Conservation (phyloP, 2,113 vertebrate genomes). For the Myotis brandtii region DNA sequence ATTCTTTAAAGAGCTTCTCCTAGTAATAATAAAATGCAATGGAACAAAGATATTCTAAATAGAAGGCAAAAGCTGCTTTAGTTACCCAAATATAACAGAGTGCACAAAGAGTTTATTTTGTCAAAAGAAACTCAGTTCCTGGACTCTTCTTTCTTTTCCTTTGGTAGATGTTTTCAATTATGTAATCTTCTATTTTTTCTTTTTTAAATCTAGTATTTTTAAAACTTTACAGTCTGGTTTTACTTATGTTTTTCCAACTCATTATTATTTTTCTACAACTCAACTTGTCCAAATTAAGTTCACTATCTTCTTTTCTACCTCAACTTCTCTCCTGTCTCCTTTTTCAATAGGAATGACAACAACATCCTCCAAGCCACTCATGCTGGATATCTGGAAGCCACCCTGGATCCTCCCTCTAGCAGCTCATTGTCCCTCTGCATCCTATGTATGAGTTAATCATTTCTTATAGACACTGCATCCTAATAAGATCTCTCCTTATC, state of each 20-base stretch:
- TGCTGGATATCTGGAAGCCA: no score
- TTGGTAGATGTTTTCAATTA: constrained; percentile 4
- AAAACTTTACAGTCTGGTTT: neutral
- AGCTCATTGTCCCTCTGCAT: neutral
- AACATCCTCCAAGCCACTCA: neutral
- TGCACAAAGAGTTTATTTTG: neutral
- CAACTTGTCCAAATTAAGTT: neutral
- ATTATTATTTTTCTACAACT: neutral
- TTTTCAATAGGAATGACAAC: neutral
- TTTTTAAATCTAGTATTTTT: neutral
- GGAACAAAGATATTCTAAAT: neutral
- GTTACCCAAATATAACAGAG: neutral
- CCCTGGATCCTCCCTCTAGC: neutral
- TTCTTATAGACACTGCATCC: neutral
- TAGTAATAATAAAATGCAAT: neutral
- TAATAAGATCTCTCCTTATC: neutral
- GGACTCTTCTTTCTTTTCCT: neutral
- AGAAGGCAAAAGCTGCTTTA: neutral
- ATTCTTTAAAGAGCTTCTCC: neutral
- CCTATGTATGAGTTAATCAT: neutral
- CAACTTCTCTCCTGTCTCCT: neutral
- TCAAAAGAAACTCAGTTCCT: constrained; percentile 5
- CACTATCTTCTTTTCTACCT: neutral
- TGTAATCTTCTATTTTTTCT: neutral
- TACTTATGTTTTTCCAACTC: constrained; percentile 20